These are phyloP conservation scores for Rotaria magnacalcarata DNA, from an alignment of 2,888 invertebrate genomes.

Conservation along the genomic window DNA sequence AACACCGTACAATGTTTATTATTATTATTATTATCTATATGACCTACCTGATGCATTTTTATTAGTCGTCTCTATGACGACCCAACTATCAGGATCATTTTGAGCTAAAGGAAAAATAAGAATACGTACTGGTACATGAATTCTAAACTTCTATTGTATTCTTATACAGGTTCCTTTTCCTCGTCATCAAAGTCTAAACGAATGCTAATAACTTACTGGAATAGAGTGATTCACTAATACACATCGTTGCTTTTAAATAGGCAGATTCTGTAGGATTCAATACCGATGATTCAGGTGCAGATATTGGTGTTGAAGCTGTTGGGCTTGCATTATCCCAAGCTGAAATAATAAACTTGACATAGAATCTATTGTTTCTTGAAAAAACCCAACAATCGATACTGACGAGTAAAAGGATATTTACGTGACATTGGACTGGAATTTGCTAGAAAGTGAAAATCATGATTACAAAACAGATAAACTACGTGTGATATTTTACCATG, in stretches of 20 bases:
- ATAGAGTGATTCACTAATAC: slow-evolving; percentile 3
- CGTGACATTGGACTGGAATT: slow-evolving; percentile 7
- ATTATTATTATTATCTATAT: neutral
- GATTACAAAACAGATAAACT: neutral
- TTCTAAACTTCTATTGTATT: too few species aligned
- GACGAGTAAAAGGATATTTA: slow-evolving; percentile 11
- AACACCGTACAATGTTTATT: neutral
- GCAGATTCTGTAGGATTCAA: neutral
- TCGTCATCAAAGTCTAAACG: neutral
- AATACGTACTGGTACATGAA: neutral
- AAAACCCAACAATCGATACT: neutral
- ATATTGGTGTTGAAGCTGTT: neutral
- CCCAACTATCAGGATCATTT: slow-evolving; percentile 34
- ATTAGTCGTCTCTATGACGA: neutral
- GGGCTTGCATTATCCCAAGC: slow-evolving; percentile 17
- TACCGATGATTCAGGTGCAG: neutral
- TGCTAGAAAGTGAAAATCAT: neutral
- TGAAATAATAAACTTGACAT: neutral
- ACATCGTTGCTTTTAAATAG: slow-evolving; percentile 5
- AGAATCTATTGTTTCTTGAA: too few species aligned
- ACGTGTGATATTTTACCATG: neutral
- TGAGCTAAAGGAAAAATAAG: slow-evolving; percentile 29
- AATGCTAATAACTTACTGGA: neutral
- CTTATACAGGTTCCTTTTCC: neutral
- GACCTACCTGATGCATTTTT: neutral